Evolutionary conservation across 2,888 invertebrate species (phyloP).

Genomic region (Andricus curvator): DNA sequence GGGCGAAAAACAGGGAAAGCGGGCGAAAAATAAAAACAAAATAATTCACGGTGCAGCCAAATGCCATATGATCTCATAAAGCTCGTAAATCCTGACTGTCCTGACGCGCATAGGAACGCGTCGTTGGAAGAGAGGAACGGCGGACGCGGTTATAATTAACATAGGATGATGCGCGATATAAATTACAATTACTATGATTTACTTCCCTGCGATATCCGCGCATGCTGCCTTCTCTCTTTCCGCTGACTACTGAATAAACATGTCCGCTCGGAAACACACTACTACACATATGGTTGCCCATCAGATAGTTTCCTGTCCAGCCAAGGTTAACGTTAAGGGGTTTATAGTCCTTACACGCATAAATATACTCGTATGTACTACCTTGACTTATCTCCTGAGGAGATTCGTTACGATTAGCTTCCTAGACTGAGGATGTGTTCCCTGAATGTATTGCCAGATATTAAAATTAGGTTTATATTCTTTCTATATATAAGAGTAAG

Average conservation of each 20-base stretch:
- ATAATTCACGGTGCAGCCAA: not conserved
- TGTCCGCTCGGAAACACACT: constrained; percentile 41
- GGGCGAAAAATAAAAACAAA: not conserved
- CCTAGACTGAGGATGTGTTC: not conserved
- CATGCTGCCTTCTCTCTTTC: constrained; percentile 47
- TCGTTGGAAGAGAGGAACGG: constrained; percentile 6
- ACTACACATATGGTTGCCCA: not conserved
- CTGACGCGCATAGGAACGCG: not conserved
- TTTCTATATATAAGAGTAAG: too few relatives aligned
- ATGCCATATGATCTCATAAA: constrained; percentile 18
- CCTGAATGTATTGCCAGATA: not conserved
- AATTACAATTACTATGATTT: constrained; percentile 69
- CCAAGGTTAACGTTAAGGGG: not conserved
- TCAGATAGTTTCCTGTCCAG: not conserved
- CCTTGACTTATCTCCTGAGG: not conserved
- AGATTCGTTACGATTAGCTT: not conserved
- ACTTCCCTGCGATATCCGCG: constrained; percentile 57
- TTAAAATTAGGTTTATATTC: not conserved
- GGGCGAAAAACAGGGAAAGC: not conserved
- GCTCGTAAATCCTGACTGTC: constrained; percentile 18
- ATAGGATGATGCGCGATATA: constrained; percentile 63
- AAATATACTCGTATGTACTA: not conserved
- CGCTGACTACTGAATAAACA: constrained; percentile 59
- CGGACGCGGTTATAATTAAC: constrained; percentile 62
- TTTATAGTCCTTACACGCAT: not conserved